Evolutionary conservation across 2,888 invertebrate genomes (phyloP), one percentile per base, ranked within the genome.

Genomic region (Aradus depressus): DNA sequence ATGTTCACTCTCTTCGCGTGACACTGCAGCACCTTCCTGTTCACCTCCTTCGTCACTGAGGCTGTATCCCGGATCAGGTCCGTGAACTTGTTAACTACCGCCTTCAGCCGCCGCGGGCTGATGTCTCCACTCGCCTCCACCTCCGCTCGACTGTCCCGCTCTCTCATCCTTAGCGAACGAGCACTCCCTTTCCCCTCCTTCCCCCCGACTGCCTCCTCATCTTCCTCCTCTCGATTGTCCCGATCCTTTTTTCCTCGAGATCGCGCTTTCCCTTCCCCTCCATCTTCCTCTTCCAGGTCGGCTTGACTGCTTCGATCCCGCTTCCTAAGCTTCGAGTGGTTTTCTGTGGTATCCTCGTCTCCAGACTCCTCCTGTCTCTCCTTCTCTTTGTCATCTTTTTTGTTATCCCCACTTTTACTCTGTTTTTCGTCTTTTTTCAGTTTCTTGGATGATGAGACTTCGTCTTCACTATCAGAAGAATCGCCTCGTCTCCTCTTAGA

Each of bases 11-110:
- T 39, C 23, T 41, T 49, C 18, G 26, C 22, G 4, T 49, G 34
- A 10, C 32, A 49, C 31, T 49, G 41, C 2, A 49, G 28, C 6
- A 39, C 16, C 31, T 49, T 49, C 31, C 41, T 49, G 12, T 49
- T 34, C 14, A 39, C 22, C 22, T 41, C 39, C 19, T 49, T 41
- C 4, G 41, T 41, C 31, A 49, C 32, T 4, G 31, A 14, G 12
- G 41, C 49, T 31, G 22, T 38, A 22, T 49, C 49, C 2, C 14
- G n/a, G 23, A 41, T 32, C 14, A 41, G 23, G 12, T 28, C 19
- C 12, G 37, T 23, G 2, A 47, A 19, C 19, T 25, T 23, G 22
- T 34, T 21, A 14, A 47, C 14, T 18, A 26, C 47, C 19, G 23
- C 18, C 22, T 47, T 22, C 12, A 35, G 18, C 2, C n/a, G n/a